Base-by-base conservation (phyloP, 2,888 invertebrate species). In the Drosophila mulleri region DNA sequence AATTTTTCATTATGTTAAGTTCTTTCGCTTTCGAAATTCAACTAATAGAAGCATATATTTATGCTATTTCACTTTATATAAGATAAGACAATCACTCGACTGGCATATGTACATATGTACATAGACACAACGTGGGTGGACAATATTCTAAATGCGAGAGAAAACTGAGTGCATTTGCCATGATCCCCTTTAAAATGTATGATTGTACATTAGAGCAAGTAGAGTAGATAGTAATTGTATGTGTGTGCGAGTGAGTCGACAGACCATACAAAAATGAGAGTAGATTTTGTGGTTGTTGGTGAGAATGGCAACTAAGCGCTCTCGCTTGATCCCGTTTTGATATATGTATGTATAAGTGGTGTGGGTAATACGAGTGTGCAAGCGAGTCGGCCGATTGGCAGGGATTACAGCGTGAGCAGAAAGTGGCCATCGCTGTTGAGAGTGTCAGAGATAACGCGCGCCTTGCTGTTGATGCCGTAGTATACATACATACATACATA, bases 391-490 rank as follows among this genome's bases (percentile, higher is more conserved):
- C 52, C 20, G 52, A 35, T 23, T 23, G 37, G 37, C 16, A 53
- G 37, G 37, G 52, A 53, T 37, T 53, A 23, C 52, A 37, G 52
- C 52, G 14, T 5, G 16, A 37, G 23, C 37, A 23, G 52, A 14
- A 53, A 53, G 52, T 52, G 52, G 52, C 32, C 52, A 9, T 14
- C n/a, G 35, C 35, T 16, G 52, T 32, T 20, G 35, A 48, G 48
- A 48, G 48, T 48, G 48, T 48, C 29, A 18, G 29, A 48, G 48
- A 48, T 48, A 48, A 18, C 6, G 48, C 29, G n/a, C 29, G 48
- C 12, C 32, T 14, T 4, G 7, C 32, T 50, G 18, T 7, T 32
- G 47, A 6, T 32, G 29, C 12, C 18, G 29, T 7, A 29, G 9
- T 4, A 12, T 35, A 12, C 12, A 35, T 14, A 35, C 12, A 35